Base-by-base conservation (phyloP, 2,888 invertebrate genomes). In the Agonopterix alstromeriana region DNA sequence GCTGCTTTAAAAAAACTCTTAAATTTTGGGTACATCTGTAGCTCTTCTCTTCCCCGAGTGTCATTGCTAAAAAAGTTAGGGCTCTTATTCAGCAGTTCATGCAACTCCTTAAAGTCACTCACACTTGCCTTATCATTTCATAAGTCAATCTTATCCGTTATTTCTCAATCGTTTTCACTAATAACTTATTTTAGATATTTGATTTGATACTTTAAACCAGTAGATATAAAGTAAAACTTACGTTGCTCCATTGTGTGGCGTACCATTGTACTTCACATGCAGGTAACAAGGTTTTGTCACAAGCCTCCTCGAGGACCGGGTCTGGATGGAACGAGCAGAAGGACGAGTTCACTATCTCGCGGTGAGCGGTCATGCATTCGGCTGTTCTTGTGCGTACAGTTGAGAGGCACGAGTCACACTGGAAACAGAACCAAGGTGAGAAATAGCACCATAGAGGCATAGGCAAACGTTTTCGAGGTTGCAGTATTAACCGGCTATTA, bases 241-340 rank as follows among this genome's bases (percentile, higher is more conserved):
- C 96, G 84, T 94, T 94, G 74, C 96, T 95, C 99, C 98, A 99
- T 64, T 97, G 95, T 0, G 95, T 94, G 1, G 95, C 91, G 69
- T 95, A 97, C 98, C 98, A 98, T 73, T 94, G 92, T 65, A 91
- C 92, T 52, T 94, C 90, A 76, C 97, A 98, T 1, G 89, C 80
- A 0, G 92, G 90, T 12, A 82, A 65, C 27, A 89, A 79, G 9
- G 77, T 68, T 0, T 85, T 75, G 36, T 91, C 90, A 64, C 97
- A 97, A 3, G 91, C 79, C 50, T 93, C 90, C n/a, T 91, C 85
- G 9, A 92, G 76, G 48, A 89, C 79, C 0, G 97, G 95, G 55
- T 90, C 89, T 47, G 87, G 86, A 54, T 93, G 91, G 27, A 88
- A 75, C 11, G 91, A 89, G 68, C 97, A 97, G 59, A 93, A 90